phyloP scores from a whole-genome alignment of 2,113 vertebrate genomes.

The Psettodes erumei region DNA sequence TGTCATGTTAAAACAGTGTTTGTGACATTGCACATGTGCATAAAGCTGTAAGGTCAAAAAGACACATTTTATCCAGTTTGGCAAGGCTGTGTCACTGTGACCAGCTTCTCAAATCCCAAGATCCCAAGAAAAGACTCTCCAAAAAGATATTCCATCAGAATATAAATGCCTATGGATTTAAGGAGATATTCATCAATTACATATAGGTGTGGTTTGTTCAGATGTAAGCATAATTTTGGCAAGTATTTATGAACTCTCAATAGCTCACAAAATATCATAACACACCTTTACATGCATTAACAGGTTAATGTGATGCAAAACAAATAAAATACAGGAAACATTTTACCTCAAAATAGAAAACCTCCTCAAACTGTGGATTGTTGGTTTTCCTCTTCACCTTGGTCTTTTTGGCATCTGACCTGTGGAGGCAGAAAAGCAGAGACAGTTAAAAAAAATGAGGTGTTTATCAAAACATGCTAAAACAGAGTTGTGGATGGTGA shows the following conservation, averaged over 20 bases:
- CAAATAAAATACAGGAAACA: conserved; percentile 36
- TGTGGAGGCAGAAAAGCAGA: conserved; percentile 62
- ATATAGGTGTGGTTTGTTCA: background rate
- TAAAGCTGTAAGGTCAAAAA: no score
- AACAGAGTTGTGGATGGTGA: background rate
- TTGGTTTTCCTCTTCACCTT: conserved; percentile 98
- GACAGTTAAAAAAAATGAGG: background rate
- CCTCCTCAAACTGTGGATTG: conserved; percentile 98
- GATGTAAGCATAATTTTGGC: background rate
- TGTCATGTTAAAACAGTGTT: background rate
- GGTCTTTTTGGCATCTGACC: conserved; percentile 97
- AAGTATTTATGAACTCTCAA: background rate
- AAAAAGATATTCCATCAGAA: background rate
- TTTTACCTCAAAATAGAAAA: conserved; percentile 98
- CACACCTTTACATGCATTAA: background rate
- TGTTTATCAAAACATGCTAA: background rate
- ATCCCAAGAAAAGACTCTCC: background rate
- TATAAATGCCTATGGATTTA: background rate
- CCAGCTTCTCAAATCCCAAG: no score
- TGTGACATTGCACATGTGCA: no score
- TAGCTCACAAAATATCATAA: no score
- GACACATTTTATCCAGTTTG: no score
- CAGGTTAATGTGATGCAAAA: background rate
- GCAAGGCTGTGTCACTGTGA: no score
- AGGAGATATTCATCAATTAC: background rate